phyloP scores from a whole-genome alignment of 92 coral and sea anemone genomes.

The Desmophyllum pertusum region DNA sequence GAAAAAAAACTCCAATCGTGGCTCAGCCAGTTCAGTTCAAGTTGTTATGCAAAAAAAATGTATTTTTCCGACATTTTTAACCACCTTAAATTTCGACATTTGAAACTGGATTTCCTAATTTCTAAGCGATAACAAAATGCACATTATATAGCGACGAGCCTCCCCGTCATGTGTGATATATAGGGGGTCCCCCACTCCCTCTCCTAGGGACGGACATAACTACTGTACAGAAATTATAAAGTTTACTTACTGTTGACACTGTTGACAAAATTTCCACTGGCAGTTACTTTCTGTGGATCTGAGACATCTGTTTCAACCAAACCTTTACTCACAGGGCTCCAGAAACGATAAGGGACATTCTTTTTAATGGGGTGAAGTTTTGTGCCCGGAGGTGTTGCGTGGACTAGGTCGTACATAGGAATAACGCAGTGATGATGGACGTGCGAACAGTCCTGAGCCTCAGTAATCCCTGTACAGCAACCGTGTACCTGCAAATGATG shows the following conservation, averaged over 20 bases:
- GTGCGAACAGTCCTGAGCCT: background rate
- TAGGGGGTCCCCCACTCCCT: too few species aligned
- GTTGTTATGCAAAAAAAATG: too few species aligned
- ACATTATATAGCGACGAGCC: too few species aligned
- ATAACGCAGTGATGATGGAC: background rate
- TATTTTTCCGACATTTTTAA: too few species aligned
- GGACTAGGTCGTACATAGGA: background rate
- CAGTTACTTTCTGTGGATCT: background rate
- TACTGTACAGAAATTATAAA: background rate
- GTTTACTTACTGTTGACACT: background rate
- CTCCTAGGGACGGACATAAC: too few species aligned
- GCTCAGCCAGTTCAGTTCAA: too few species aligned
- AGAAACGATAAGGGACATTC: conserved; percentile 13
- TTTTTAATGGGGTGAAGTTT: conserved; percentile 4
- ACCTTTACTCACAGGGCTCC: conserved; percentile 26
- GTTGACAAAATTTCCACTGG: background rate
- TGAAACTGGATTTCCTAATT: too few species aligned
- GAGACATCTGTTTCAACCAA: background rate
- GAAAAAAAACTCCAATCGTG: too few species aligned
- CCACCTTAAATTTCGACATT: too few species aligned
- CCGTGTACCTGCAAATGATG: background rate
- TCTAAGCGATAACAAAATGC: too few species aligned
- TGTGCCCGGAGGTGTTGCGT: background rate
- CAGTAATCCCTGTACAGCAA: too few species aligned
- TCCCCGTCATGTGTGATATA: too few species aligned